A percentile compares a stretch with the other conserved stretches of the same genome.
Evolutionary conservation across 2,797 vertebrate species (phyloP).

Genomic region (Oreortyx pictus): DNA sequence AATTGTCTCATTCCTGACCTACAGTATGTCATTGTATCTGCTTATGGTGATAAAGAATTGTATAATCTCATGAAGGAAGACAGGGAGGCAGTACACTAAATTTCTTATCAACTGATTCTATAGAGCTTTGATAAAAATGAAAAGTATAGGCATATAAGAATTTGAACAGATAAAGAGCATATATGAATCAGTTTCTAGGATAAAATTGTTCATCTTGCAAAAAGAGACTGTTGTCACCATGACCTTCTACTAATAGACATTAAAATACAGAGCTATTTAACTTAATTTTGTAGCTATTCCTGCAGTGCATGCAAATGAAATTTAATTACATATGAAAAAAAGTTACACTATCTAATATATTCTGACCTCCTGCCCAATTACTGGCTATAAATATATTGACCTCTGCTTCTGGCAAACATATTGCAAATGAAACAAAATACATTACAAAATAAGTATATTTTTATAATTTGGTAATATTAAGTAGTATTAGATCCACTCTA

Average conservation of each 20-base stretch:
- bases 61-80: conserved; percentile 3
- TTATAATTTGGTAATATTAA: not conserved
- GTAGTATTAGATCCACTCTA: not conserved
- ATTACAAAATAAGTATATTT: conserved; percentile 17
- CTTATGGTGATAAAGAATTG: conserved; percentile 7
- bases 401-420: conserved; percentile 56
- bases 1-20: conserved; percentile 21
- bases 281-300: conserved; percentile 68
- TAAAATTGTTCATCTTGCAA: conserved; percentile 44
- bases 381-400: conserved; percentile 63
- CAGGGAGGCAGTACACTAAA: not conserved
- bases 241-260: conserved; percentile 70
- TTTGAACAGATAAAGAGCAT: not conserved
- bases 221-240: conserved; percentile 23
- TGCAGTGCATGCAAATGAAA: conserved; percentile 64
- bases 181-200: not conserved
- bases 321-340: conserved; percentile 77
- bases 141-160: not conserved
- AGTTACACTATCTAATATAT: conserved; percentile 67
- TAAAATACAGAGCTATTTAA: conserved; percentile 66
- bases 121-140: conserved; percentile 14
- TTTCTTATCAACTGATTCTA: conserved; percentile 24
- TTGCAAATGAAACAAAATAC: conserved; percentile 57
- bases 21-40: conserved; percentile 18
- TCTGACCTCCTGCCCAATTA: conserved; percentile 67